phyloP scores from a whole-genome alignment of 2,113 vertebrate species.

The Ochotona princeps region DNA sequence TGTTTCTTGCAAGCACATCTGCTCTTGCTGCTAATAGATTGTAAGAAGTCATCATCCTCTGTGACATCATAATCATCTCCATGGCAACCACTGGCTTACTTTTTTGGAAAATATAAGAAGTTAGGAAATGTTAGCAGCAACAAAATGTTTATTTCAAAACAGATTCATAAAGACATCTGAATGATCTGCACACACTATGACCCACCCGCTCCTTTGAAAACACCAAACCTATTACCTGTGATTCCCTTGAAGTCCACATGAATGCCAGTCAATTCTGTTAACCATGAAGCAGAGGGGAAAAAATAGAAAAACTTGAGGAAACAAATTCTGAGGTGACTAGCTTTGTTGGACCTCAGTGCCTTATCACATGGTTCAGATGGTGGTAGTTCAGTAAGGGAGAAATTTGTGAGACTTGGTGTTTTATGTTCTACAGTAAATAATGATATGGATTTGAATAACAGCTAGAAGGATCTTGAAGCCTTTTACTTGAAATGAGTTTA shows the following conservation, averaged over 20 bases:
- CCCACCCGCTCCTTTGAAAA: not conserved
- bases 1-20: slow-evolving; percentile 81
- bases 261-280: slow-evolving; percentile 13
- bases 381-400: slow-evolving; percentile 61
- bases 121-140: slow-evolving; percentile 43
- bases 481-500: slow-evolving; percentile 79
- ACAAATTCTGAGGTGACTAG: slow-evolving; percentile 25
- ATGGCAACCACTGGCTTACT: slow-evolving; percentile 68
- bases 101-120: slow-evolving; percentile 45
- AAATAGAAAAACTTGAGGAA: slow-evolving; percentile 47
- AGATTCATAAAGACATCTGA: slow-evolving; percentile 1
- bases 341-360: not conserved
- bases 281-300: not conserved
- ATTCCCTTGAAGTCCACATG: slow-evolving; percentile 29
- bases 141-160: slow-evolving; percentile 57
- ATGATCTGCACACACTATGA: slow-evolving; percentile 14
- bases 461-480: slow-evolving; percentile 73
- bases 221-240: not conserved
- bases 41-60: slow-evolving; percentile 77
- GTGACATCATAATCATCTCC: slow-evolving; percentile 77
- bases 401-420: slow-evolving; percentile 60
- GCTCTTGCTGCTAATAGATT: slow-evolving; percentile 75
- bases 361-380: slow-evolving; percentile 1
- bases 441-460: slow-evolving; percentile 74
- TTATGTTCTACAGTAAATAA: slow-evolving; percentile 73